Evolutionary conservation across 2,797 vertebrate species (phyloP).

Genomic region (Sebastes itinus): DNA sequence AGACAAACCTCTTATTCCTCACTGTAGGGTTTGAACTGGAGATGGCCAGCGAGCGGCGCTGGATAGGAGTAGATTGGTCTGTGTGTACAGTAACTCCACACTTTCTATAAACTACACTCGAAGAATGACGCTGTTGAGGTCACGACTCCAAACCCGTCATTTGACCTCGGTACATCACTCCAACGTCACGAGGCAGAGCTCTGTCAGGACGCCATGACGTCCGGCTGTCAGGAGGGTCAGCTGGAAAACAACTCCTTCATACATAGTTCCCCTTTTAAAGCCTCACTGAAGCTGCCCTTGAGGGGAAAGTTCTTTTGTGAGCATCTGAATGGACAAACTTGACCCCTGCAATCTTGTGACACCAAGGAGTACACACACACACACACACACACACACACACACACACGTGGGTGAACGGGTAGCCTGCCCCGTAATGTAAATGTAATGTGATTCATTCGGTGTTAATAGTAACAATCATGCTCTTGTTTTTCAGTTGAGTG

Average conservation of each 20-base stretch:
- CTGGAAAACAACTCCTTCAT: conserved; percentile 58
- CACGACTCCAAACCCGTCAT: conserved; percentile 13
- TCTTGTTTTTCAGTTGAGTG: too few species aligned
- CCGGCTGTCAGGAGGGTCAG: conserved; percentile 41
- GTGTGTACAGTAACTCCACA: background rate
- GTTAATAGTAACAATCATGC: too few species aligned
- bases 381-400: too few species aligned
- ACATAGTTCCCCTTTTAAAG: conserved; percentile 56
- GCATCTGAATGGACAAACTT: conserved; percentile 59
- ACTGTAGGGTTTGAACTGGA: conserved; percentile 14
- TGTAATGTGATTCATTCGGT: too few species aligned
- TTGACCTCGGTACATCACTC: conserved; percentile 51
- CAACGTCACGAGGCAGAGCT: conserved; percentile 40
- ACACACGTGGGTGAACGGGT: background rate
- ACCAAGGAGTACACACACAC: background rate
- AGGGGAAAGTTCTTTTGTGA: conserved; percentile 61
- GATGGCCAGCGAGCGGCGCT: background rate
- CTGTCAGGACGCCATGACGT: conserved; percentile 15
- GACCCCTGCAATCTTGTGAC: conserved; percentile 55
- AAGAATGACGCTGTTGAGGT: conserved; percentile 11
- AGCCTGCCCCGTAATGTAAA: too few species aligned
- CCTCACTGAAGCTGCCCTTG: conserved; percentile 42
- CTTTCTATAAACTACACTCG: background rate
- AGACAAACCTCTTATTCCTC: conserved; percentile 14
- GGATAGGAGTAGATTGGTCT: background rate